Evolutionary conservation across 2,797 vertebrate genomes (phyloP).

Genomic region (Acrocephalus scirpaceus): DNA sequence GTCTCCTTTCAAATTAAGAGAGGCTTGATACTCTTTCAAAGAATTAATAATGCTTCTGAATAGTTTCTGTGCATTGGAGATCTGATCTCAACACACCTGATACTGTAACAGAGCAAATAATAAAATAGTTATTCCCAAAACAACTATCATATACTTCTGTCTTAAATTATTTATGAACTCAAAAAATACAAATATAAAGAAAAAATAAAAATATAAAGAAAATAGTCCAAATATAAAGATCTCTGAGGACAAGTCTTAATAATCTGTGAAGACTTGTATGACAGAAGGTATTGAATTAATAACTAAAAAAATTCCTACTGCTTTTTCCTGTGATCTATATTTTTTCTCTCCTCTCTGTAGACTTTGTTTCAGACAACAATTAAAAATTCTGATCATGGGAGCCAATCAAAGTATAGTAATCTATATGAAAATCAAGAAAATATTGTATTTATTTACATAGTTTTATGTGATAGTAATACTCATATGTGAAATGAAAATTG

Average conservation of each 20-base stretch:
- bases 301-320: accelerated
- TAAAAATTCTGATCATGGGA: not conserved
- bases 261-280: not conserved
- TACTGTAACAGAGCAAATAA: not conserved
- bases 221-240: not conserved
- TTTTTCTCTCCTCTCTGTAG: not conserved
- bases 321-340: not conserved
- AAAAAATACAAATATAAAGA: no score
- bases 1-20: not conserved
- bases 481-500: not conserved
- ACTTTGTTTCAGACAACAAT: not conserved
- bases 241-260: not conserved
- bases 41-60: not conserved
- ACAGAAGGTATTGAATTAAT: not conserved
- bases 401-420: not conserved
- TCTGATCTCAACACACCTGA: not conserved
- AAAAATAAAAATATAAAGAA: not conserved
- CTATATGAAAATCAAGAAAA: not conserved
- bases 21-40: not conserved
- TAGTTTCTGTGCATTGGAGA: not conserved
- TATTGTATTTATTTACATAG: not conserved
- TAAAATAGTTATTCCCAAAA: not conserved
- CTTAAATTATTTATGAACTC: not conserved
- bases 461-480: not conserved
- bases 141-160: not conserved